Percentiles rank a stretch among this genome's conserved stretches.
Evolutionary conservation across 2,113 vertebrate species (phyloP).

Genomic region (Phocoena sinus): DNA sequence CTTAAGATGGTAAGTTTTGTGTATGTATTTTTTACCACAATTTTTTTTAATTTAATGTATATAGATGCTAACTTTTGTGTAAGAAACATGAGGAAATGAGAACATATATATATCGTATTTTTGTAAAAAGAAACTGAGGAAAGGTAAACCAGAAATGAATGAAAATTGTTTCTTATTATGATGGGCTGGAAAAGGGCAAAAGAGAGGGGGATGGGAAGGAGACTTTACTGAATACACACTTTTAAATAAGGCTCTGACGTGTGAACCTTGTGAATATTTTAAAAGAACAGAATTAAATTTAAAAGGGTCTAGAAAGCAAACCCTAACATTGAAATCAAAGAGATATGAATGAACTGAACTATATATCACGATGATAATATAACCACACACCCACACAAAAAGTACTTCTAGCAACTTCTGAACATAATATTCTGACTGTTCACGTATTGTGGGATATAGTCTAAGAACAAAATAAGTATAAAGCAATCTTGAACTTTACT

Average conservation of each 20-base stretch:
- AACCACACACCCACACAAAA: neutral
- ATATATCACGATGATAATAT: no score
- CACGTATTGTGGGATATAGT: no score
- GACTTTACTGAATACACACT: neutral
- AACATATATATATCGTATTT: neutral
- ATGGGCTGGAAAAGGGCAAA: neutral
- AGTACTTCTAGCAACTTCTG: neutral
- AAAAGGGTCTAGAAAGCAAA: neutral
- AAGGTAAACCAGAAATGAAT: neutral
- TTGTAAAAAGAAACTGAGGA: neutral
- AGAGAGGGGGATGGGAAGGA: fast-evolving
- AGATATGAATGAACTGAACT: neutral
- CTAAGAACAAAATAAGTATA: neutral
- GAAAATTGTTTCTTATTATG: neutral
- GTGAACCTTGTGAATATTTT: neutral
- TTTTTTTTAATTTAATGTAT: neutral
- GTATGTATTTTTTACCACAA: neutral
- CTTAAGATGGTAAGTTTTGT: neutral
- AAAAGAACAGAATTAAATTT: neutral
- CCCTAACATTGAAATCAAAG: neutral
- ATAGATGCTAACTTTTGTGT: neutral
- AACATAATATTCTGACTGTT: neutral
- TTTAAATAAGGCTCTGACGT: neutral
- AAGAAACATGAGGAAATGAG: neutral
- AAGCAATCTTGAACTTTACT: neutral